Conservation (phyloP, 1,140 invertebrate genomes). For the Drosophila sp. region DNA sequence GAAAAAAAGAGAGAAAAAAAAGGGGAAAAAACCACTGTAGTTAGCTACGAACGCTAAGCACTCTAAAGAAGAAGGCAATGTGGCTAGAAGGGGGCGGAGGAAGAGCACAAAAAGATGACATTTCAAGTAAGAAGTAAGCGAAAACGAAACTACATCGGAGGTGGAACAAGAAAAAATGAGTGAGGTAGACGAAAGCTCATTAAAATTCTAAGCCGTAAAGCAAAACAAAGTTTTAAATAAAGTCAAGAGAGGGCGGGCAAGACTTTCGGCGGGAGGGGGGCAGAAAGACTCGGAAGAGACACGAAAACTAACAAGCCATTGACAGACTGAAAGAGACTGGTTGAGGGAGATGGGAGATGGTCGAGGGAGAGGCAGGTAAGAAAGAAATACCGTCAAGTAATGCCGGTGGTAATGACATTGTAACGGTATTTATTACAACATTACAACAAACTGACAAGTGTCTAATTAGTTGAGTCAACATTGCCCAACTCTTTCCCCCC, state of each 20-base stretch:
- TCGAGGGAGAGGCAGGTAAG: conserved; percentile 9
- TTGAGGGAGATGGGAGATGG: conserved; percentile 9
- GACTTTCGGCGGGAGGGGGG: background rate
- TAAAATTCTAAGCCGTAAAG: conserved; percentile 79
- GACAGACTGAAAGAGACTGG: conserved; percentile 55
- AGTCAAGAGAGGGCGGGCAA: conserved; percentile 40
- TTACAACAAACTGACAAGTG: conserved; percentile 74
- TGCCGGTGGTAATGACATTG: conserved; percentile 78
- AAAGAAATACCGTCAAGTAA: conserved; percentile 64
- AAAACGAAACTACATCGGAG: conserved; percentile 34
- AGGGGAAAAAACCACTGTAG: conserved; percentile 31
- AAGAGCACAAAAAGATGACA: conserved; percentile 66
- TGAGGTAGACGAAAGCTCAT: conserved; percentile 74
- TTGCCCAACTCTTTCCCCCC: conserved; percentile 17
- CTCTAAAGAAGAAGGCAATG: conserved; percentile 34
- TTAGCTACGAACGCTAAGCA: background rate
- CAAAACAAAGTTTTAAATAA: conserved; percentile 80
- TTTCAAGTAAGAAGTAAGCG: conserved; percentile 63
- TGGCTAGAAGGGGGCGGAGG: conserved; percentile 9
- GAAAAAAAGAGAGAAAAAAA: conserved; percentile 44
- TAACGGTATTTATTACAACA: conserved; percentile 81
- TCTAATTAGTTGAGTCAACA: conserved; percentile 75
- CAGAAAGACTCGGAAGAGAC: conserved; percentile 36
- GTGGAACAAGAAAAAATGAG: conserved; percentile 19
- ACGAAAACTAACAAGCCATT: conserved; percentile 77